Evolutionary conservation across 2,888 invertebrate species (phyloP), one percentile per base, ranked within the genome.

Genomic region (Stenichneumon culpator): DNA sequence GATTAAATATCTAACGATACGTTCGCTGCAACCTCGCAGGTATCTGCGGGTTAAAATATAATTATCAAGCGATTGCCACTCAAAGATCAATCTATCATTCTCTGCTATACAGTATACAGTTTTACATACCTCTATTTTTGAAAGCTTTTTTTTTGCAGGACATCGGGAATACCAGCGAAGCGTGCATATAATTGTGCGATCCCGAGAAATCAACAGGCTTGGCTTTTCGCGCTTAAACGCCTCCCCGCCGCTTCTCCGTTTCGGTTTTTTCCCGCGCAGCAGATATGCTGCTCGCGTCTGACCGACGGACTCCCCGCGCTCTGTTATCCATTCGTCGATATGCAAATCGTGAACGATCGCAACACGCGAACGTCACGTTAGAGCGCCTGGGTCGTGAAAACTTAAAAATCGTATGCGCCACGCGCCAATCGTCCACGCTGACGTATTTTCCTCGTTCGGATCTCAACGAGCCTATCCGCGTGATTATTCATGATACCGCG

Each of bases 181-280:
- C 32, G 16, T 63, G 63, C 36, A 5, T 19, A 16, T 47, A 7
- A 7, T 22, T 28, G 36, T n/a, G 68, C 68, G 36, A n/a, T 52
- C 57, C 47, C 81, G 60, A 74, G 68, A 81, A 81, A 69, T 68
- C 44, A 14, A 69, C 63, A 14, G 75, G 63, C 75, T 82, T 75
- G 82, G 82, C 52, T 75, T 75, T 82, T 77, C 69, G 44, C 82
- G 63, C 44, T 44, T 65, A 47, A 69, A 54, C 19, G 44, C 39
- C 36, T 39, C 36, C 52, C 28, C 60, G 11, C 28, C 14, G 4
- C 6, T 28, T 32, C 2, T 6, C 28, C 16, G 63, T 63, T 32
- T 63, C 28, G 16, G 14, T 32, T 14, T 32, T 32, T 14, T n/a
- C 16, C 63, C 6, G 32, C 14, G 16, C 63, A 7, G 63, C n/a